Percentiles rank a stretch among this genome's conserved stretches.
phyloP scores from a whole-genome alignment of 2,888 invertebrate genomes.

The Ceriagrion tenellum region DNA sequence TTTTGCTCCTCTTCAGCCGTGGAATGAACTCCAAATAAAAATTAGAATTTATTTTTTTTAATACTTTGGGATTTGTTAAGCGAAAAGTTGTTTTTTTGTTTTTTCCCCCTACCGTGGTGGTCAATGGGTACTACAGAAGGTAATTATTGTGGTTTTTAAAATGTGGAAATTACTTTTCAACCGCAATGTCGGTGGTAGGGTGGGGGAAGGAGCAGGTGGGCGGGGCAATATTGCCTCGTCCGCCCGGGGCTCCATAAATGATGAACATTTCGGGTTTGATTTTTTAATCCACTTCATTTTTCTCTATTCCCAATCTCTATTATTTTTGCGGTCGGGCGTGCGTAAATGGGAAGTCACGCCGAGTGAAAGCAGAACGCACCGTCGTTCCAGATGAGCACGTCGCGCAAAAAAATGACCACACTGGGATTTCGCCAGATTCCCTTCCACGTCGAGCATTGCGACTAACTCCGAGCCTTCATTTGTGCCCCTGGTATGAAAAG shows the following conservation, averaged over 20 bases:
- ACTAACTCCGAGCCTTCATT: neutral
- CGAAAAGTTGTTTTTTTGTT: neutral
- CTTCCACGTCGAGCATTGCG: neutral
- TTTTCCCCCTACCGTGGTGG: neutral
- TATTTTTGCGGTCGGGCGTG: neutral
- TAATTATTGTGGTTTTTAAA: constrained; percentile 34
- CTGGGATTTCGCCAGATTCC: neutral
- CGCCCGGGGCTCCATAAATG: neutral
- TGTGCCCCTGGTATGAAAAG: neutral
- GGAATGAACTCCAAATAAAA: neutral
- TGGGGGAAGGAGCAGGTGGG: neutral
- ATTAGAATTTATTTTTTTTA: neutral
- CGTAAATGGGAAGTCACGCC: neutral
- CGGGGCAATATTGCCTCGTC: neutral
- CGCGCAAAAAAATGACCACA: neutral
- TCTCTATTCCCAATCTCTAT: neutral
- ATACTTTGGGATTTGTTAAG: neutral
- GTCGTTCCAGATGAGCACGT: neutral
- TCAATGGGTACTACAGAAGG: neutral
- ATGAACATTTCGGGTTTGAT: neutral
- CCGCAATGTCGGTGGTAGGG: neutral
- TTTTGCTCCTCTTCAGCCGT: neutral
- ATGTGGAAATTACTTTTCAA: constrained; percentile 13
- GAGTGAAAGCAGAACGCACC: neutral
- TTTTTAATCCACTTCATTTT: neutral